Percentiles rank a stretch among this genome's conserved stretches.
phyloP scores from a whole-genome alignment of 2,113 vertebrate species.

The Alaudala cheleensis region DNA sequence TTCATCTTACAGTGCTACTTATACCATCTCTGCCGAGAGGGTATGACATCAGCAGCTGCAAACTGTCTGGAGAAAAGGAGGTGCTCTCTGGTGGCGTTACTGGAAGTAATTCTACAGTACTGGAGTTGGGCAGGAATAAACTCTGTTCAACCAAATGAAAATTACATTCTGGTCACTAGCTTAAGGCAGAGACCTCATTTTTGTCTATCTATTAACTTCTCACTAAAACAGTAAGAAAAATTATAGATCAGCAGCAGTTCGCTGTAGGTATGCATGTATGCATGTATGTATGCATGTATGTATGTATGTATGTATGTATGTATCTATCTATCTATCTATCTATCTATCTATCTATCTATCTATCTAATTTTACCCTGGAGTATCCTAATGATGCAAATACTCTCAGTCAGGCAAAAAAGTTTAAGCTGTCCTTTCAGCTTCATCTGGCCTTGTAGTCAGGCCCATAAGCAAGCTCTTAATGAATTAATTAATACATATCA shows the following conservation, averaged over 20 bases:
- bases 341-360: neutral
- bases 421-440: neutral
- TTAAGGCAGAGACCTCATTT: neutral
- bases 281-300: accelerated
- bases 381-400: neutral
- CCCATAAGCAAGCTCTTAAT: neutral
- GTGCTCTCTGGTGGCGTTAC: neutral
- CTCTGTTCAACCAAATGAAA: neutral
- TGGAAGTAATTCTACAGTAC: neutral
- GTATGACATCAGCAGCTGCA: neutral
- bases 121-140: neutral
- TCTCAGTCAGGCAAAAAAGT: neutral
- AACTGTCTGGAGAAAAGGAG: neutral
- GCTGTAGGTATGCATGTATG: accelerated
- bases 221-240: neutral
- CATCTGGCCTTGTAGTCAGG: neutral
- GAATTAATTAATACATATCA: conserved; percentile 25
- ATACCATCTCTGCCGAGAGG: no score
- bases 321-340: neutral
- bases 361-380: neutral
- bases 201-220: neutral
- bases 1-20: neutral
- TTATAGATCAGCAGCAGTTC: neutral
- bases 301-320: accelerated
- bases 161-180: neutral